Evolutionary conservation across 2,888 invertebrate species (phyloP).

Genomic region (Hydropsyche betteni): DNA sequence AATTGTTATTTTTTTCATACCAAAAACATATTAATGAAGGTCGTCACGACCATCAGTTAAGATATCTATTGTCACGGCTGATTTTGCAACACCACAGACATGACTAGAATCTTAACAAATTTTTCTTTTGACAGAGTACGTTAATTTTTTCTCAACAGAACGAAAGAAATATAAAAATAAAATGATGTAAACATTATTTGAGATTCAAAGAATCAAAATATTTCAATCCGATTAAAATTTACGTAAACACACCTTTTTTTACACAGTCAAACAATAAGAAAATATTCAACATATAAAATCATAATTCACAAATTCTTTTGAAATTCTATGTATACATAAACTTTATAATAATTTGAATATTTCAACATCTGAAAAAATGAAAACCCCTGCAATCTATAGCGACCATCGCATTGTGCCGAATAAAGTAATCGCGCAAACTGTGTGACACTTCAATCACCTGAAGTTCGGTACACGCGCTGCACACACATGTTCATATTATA

Average conservation of each 20-base stretch:
- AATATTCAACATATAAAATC: too few relatives aligned
- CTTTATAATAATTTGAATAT: neutral
- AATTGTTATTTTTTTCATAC: neutral
- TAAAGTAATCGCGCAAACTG: conserved; percentile 16
- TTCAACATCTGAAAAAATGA: neutral
- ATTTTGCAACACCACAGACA: conserved; percentile 4
- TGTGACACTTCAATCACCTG: conserved; percentile 24
- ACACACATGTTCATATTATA: neutral
- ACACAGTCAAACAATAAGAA: too few relatives aligned
- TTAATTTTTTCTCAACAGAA: too few relatives aligned
- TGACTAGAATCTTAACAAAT: conserved; percentile 1
- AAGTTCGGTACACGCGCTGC: conserved; percentile 16
- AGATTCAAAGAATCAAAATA: too few relatives aligned
- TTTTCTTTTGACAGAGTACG: neutral
- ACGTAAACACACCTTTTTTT: too few relatives aligned
- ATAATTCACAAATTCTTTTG: too few relatives aligned
- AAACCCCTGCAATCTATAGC: conserved; percentile 18
- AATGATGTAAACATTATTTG: too few relatives aligned
- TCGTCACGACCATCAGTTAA: conserved; percentile 1
- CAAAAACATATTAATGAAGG: neutral
- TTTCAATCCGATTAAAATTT: too few relatives aligned
- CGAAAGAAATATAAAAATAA: too few relatives aligned
- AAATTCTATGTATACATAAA: too few relatives aligned
- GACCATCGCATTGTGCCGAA: conserved; percentile 30
- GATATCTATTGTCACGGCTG: conserved; percentile 13